phyloP scores from a whole-genome alignment of 2,113 vertebrate genomes.

The Triplophysa siluroides region DNA sequence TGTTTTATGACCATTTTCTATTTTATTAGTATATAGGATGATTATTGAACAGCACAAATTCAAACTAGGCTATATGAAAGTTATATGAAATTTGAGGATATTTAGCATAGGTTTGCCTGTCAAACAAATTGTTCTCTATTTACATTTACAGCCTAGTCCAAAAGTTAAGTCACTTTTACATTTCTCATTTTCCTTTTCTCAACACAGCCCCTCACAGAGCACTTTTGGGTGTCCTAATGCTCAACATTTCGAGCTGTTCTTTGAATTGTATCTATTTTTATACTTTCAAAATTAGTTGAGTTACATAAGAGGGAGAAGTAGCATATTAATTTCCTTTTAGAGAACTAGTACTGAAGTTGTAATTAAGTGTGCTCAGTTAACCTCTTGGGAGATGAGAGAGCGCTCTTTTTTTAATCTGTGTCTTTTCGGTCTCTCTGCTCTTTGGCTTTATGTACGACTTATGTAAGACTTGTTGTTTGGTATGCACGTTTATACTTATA shows the following conservation, averaged over 20 bases:
- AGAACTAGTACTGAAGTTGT: slow-evolving; percentile 56
- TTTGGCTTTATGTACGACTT: slow-evolving; percentile 12
- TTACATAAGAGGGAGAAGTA: slow-evolving; percentile 58
- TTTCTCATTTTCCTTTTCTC: too few relatives aligned
- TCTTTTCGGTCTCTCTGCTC: slow-evolving; percentile 18
- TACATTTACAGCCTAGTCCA: not conserved
- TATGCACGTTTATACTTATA: not conserved
- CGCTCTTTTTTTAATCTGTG: not conserved
- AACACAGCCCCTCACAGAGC: not conserved
- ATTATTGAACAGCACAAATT: too few relatives aligned
- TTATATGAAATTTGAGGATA: too few relatives aligned
- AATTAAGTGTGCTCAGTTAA: slow-evolving; percentile 57
- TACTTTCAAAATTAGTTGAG: slow-evolving; percentile 49
- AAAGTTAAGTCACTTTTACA: not conserved
- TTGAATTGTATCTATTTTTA: slow-evolving; percentile 45
- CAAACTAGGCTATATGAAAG: too few relatives aligned
- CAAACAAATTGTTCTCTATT: too few relatives aligned
- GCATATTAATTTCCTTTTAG: slow-evolving; percentile 50
- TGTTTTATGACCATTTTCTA: not conserved
- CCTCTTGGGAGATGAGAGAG: slow-evolving; percentile 43
- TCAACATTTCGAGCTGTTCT: slow-evolving; percentile 53
- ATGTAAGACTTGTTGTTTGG: not conserved
- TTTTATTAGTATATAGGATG: not conserved
- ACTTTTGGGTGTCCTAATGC: slow-evolving; percentile 22
- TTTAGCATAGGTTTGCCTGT: too few relatives aligned